Percentiles rank a stretch among this genome's conserved stretches.
These are phyloP conservation scores for Rhineura floridana DNA, from an alignment of 2,113 vertebrate genomes.

Conservation along the genomic window DNA sequence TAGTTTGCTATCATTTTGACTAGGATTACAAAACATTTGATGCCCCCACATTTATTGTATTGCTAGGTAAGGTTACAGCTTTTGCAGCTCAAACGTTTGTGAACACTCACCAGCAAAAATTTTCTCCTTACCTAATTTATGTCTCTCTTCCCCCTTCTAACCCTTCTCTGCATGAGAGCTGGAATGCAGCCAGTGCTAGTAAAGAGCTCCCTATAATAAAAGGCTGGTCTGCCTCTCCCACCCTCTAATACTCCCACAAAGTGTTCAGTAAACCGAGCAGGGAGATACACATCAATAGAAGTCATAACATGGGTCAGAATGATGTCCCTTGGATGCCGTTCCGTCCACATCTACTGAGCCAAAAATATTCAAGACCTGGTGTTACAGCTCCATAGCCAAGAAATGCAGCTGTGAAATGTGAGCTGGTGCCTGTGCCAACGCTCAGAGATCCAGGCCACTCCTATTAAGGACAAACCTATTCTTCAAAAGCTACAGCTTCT, in stretches of 20 bases:
- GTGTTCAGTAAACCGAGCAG: background rate
- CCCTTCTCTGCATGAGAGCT: background rate
- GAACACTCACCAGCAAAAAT: background rate
- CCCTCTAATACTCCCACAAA: background rate
- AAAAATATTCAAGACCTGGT: slow-evolving; percentile 51
- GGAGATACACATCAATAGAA: background rate
- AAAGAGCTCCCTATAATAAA: background rate
- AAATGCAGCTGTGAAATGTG: slow-evolving; percentile 70
- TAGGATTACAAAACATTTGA: background rate
- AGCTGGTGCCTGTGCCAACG: slow-evolving; percentile 65
- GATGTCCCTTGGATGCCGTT: background rate
- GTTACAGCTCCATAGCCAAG: slow-evolving; percentile 58
- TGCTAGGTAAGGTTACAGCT: background rate
- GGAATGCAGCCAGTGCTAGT: slow-evolving; percentile 5
- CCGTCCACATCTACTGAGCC: background rate
- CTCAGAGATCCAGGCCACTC: slow-evolving; percentile 60
- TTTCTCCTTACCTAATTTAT: slow-evolving; percentile 15
- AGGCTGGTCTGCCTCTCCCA: background rate
- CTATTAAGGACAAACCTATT: slow-evolving; percentile 70
- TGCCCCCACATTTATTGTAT: background rate
- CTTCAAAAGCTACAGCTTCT: slow-evolving; percentile 45
- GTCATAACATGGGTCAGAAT: background rate
- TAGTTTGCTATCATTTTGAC: background rate
- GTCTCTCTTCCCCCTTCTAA: background rate
- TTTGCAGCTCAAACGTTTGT: background rate